Base-by-base conservation (phyloP, 2,113 vertebrate genomes). In the Okapia johnstoni region DNA sequence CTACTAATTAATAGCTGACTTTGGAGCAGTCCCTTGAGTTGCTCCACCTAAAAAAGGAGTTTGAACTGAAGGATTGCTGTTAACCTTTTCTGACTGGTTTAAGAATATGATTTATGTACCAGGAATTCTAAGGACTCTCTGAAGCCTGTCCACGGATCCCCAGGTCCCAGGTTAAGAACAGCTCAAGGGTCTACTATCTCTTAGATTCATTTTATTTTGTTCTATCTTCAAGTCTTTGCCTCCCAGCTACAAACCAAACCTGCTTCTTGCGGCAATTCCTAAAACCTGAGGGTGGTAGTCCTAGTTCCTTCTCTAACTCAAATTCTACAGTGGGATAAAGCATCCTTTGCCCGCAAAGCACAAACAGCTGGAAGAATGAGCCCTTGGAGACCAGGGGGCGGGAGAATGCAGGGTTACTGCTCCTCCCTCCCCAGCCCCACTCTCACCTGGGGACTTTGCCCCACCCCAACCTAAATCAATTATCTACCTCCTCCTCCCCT, bases 381-480 rank as follows among this genome's bases (percentile, higher is more conserved):
- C 81, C 60, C 36, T 40, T 1, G 30, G 80, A 30, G 8, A 25
- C 28, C 77, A 48, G 26, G 5, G 0, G 5, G 46, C 6, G 19
- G 33, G 40, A 57, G 80, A 70, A 80, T 4, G 57, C 70, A n/a
- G 43, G 76, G 81, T 36, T 61, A 93, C 15, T 58, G 76, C 36
- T 83, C 85, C 55, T 4, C n/a, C 77, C 13, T 26, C 46, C 79
- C 48, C 2, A 40, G 81, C 10, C 58, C 63, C 36, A 81, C 54
- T 55, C 90, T 97, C 97, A 98, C 97, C 97, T 96, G 90, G 46
- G 87, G 77, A 66, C 83, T 84, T 9, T 28, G 77, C 48, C 54
- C 61, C 58, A 83, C 33, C 48, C 33, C n/a, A 66, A 33, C 28
- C 70, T 61, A 28, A 55, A n/a, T 50, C 93, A 90, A 58, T 73